phyloP scores from a whole-genome alignment of 2,888 invertebrate genomes.

The Perdita meconis region DNA sequence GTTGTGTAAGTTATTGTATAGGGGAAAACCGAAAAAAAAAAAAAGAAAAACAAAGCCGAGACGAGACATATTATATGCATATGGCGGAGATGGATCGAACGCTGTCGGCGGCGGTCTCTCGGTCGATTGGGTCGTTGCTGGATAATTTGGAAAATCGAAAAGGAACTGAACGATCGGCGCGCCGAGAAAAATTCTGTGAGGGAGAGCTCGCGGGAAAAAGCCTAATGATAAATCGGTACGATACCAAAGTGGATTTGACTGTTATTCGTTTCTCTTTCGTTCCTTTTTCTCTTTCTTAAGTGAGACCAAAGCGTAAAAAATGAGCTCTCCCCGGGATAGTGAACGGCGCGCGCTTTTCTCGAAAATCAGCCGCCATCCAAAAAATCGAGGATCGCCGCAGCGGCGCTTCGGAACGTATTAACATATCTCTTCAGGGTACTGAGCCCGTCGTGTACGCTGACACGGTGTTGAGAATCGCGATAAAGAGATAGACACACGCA shows the following conservation, averaged over 20 bases:
- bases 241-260: conserved; percentile 81
- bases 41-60: conserved; percentile 38
- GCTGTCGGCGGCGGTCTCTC: conserved; percentile 36
- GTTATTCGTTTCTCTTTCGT: conserved; percentile 68
- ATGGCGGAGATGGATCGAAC: conserved; percentile 50
- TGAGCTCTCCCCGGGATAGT: conserved; percentile 32
- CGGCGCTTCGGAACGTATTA: conserved; percentile 52
- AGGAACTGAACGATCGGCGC: conserved; percentile 30
- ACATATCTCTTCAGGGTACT: conserved; percentile 82
- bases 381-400: conserved; percentile 32
- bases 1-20: conserved; percentile 76
- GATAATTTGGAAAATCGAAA: conserved; percentile 56
- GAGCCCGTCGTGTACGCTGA: conserved; percentile 71
- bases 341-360: conserved; percentile 18
- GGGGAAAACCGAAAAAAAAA: not conserved
- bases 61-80: conserved; percentile 62
- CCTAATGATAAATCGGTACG: conserved; percentile 71
- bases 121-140: conserved; percentile 69
- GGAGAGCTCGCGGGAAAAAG: conserved; percentile 25
- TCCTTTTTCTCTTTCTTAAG: conserved; percentile 40
- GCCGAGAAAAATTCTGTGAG: conserved; percentile 39
- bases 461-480: conserved; percentile 56
- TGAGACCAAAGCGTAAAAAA: conserved; percentile 73
- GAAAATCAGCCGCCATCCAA: conserved; percentile 61
- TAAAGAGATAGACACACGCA: conserved; percentile 26